Conservation (phyloP, 2,113 vertebrate genomes). For the Stigmatopora nigra region DNA sequence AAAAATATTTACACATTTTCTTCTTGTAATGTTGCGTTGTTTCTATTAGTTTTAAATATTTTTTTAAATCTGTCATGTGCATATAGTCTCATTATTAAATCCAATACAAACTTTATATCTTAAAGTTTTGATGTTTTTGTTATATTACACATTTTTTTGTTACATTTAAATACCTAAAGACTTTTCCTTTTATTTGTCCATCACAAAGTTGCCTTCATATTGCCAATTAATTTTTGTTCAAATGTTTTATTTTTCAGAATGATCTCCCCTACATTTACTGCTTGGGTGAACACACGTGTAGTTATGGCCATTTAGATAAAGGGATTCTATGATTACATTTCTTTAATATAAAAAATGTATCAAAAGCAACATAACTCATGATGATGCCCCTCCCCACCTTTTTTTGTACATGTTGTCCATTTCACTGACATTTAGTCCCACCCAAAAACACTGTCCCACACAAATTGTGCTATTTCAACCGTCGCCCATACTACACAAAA, state of each 20-base stretch:
- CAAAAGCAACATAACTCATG: constrained; percentile 48
- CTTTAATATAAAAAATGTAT: constrained; percentile 52
- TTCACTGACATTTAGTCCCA: constrained; percentile 1
- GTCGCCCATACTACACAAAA: constrained; percentile 84
- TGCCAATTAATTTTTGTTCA: not conserved
- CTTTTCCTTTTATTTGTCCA: not conserved
- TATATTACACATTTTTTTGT: not conserved
- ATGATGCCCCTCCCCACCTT: constrained; percentile 5
- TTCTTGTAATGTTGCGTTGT: not conserved
- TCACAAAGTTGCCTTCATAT: no score
- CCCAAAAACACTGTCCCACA: constrained; percentile 9
- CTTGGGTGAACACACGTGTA: constrained; percentile 51
- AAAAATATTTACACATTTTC: not conserved
- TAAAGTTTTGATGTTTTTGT: no score
- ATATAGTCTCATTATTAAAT: no score
- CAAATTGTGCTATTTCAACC: constrained; percentile 89
- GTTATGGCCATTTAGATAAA: constrained; percentile 59
- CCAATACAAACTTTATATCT: no score
- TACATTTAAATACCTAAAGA: not conserved
- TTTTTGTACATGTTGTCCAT: constrained; percentile 33
- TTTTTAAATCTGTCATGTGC: no score
- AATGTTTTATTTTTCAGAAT: not conserved
- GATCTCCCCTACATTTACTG: constrained; percentile 7
- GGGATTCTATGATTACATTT: constrained; percentile 48
- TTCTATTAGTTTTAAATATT: no score